phyloP scores from a whole-genome alignment of 2,888 invertebrate species.

The Cryptus armator region DNA sequence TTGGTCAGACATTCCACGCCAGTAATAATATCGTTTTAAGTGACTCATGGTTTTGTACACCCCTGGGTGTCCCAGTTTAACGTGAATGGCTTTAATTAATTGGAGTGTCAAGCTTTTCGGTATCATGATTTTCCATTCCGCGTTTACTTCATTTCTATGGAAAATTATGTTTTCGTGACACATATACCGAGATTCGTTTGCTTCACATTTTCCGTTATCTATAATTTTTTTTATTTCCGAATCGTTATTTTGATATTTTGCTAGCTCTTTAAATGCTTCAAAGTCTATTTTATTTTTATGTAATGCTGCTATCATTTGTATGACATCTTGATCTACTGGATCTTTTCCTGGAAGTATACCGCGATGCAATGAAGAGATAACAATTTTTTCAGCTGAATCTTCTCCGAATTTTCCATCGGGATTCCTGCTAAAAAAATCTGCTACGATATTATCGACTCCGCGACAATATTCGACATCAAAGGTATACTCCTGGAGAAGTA shows the following conservation, averaged over 20 bases:
- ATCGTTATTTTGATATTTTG: not conserved
- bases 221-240: not conserved
- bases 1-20: conserved; percentile 41
- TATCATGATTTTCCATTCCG: conserved; percentile 33
- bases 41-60: conserved; percentile 44
- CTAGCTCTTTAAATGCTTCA: not conserved
- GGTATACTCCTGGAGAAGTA: not conserved
- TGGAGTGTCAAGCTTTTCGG: not conserved
- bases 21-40: conserved; percentile 45
- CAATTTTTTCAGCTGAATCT: not conserved
- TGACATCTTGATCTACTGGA: not conserved
- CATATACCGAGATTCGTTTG: not conserved
- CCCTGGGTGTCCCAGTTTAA: conserved; percentile 53
- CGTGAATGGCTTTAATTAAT: conserved; percentile 38
- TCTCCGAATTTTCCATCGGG: conserved; percentile 57
- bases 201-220: not conserved
- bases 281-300: not conserved
- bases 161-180: conserved; percentile 8
- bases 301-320: not conserved
- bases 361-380: conserved; percentile 10
- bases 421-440: conserved; percentile 75
- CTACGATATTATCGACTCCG: conserved; percentile 73
- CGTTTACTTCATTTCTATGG: not conserved
- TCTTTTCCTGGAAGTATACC: not conserved
- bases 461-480: conserved; percentile 68